These are phyloP conservation scores for Sebastes aleutianus DNA, from an alignment of 2,797 vertebrate genomes.

Conservation along the genomic window DNA sequence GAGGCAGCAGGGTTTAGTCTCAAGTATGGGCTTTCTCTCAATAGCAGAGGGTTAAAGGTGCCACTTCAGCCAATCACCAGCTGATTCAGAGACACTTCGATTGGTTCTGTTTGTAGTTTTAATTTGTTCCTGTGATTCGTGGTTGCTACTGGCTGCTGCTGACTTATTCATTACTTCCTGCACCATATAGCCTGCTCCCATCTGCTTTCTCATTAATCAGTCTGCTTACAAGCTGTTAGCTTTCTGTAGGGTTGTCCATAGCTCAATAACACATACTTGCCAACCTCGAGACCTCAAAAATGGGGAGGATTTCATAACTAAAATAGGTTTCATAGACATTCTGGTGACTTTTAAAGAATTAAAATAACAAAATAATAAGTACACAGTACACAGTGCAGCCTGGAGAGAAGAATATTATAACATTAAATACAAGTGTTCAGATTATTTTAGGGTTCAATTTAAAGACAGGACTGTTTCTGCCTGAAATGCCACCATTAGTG, in stretches of 20 bases:
- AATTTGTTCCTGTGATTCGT: background rate
- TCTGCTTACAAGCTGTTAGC: constrained; percentile 7
- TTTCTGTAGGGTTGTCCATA: background rate
- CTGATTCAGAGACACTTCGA: background rate
- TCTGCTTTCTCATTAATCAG: constrained; percentile 25
- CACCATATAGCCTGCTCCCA: constrained; percentile 4
- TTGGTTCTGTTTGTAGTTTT: background rate
- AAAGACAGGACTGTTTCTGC: background rate
- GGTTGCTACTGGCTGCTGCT: background rate
- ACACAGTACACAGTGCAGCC: background rate
- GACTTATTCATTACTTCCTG: constrained; percentile 26
- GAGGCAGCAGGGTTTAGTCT: constrained; percentile 11
- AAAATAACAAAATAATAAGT: too few species aligned
- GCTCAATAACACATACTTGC: background rate
- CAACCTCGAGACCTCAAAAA: too few species aligned
- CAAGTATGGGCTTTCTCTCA: background rate
- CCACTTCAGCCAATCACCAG: constrained; percentile 1
- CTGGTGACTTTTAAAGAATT: too few species aligned
- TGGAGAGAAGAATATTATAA: background rate
- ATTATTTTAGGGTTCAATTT: background rate
- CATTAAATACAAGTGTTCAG: background rate
- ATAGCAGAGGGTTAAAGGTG: background rate
- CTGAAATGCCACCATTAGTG: background rate
- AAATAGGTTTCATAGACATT: too few species aligned
- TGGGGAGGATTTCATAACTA: too few species aligned